These are phyloP conservation scores for Agrotis ipsilon DNA, from an alignment of 2,888 invertebrate species.

Conservation along the genomic window DNA sequence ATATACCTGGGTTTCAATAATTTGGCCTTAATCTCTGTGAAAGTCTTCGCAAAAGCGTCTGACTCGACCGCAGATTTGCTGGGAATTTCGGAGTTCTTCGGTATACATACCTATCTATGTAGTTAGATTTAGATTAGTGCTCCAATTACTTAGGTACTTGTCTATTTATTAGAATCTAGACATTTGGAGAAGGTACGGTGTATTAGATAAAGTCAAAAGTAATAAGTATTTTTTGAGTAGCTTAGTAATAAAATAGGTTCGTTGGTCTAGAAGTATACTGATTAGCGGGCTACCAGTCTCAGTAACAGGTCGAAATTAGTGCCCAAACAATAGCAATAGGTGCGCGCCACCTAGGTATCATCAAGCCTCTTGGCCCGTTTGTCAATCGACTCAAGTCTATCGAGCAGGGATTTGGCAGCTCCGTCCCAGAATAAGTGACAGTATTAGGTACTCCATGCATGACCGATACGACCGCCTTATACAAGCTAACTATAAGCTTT, in stretches of 20 bases:
- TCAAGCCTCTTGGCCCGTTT: too few species aligned
- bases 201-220: neutral
- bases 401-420: too few species aligned
- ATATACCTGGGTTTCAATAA: conserved; percentile 6
- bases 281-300: neutral
- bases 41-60: neutral
- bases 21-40: neutral
- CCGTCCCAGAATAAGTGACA: too few species aligned
- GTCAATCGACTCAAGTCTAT: too few species aligned
- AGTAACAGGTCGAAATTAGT: neutral
- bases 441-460: too few species aligned
- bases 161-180: neutral
- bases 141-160: neutral
- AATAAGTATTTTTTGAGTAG: neutral
- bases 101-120: neutral
- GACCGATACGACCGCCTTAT: too few species aligned
- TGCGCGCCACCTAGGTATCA: too few species aligned
- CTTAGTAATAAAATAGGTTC: neutral
- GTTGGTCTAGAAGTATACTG: neutral
- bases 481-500: too few species aligned
- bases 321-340: neutral
- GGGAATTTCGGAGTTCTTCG: conserved; percentile 1
- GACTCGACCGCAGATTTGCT: conserved; percentile 1
- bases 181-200: neutral
- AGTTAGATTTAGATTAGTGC: neutral